Evolutionary conservation across 2,888 invertebrate species (phyloP).

Genomic region (Hofmannophila pseudospretella): DNA sequence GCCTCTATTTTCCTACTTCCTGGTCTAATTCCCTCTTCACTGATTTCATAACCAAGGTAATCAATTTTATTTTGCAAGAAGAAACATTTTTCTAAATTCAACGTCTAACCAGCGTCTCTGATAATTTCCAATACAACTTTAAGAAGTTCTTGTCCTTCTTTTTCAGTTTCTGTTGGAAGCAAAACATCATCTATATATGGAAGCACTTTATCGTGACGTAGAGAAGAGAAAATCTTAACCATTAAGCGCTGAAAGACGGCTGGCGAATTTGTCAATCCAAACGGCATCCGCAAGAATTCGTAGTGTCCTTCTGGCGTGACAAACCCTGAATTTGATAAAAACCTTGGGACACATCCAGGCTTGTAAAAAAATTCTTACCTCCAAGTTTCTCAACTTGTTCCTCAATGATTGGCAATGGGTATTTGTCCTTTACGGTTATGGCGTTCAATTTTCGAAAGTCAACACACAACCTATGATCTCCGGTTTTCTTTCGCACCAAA

Average conservation of each 20-base stretch:
- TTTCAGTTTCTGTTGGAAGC: not conserved
- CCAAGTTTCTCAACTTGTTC: constrained; percentile 5
- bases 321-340: constrained; percentile 5
- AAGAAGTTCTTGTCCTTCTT: not conserved
- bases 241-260: constrained; percentile 1
- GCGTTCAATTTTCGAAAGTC: constrained; percentile 6
- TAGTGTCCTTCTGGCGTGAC: constrained; percentile 3
- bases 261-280: constrained; percentile 2
- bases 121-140: not conserved
- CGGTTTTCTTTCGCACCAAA: constrained; percentile 7
- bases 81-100: constrained; percentile 5
- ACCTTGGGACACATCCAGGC: not conserved
- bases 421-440: constrained; percentile 6
- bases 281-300: constrained; percentile 2
- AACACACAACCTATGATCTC: constrained; percentile 4
- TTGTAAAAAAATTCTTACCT: not conserved
- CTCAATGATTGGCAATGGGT: constrained; percentile 6
- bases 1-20: not conserved
- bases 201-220: not conserved
- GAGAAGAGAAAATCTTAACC: not conserved
- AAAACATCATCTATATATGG: constrained; percentile 5
- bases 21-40: constrained; percentile 1
- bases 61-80: not conserved
- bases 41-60: constrained; percentile 5
- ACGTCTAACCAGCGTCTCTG: not conserved